A percentile compares a stretch with the other conserved stretches of the same genome.
These are phyloP conservation scores for Galerucella pusilla DNA, from an alignment of 2,888 invertebrate species.

Conservation along the genomic window DNA sequence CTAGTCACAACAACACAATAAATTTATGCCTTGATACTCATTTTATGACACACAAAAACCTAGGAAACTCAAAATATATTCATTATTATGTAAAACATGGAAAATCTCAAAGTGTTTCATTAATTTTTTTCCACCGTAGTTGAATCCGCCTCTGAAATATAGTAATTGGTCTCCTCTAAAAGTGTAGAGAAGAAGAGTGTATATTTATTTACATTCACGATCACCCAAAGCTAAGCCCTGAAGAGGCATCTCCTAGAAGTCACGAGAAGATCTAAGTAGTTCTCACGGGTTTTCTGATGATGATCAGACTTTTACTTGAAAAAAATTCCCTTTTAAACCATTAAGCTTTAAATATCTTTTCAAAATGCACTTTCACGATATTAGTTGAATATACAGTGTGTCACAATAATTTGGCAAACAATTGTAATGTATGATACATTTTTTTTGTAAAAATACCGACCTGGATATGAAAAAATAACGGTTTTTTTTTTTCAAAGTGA, in stretches of 20 bases:
- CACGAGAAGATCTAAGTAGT: conserved; percentile 46
- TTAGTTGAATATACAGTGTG: not conserved
- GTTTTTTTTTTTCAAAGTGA: not conserved
- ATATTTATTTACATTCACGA: conserved; percentile 42
- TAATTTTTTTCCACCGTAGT: not conserved
- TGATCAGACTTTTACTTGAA: conserved; percentile 27
- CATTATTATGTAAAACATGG: not conserved
- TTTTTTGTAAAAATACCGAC: not conserved
- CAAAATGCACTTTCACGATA: conserved; percentile 27
- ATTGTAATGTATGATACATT: not conserved
- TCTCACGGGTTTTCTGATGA: conserved; percentile 43
- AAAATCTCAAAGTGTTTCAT: too few relatives aligned
- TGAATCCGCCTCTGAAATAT: conserved; percentile 18
- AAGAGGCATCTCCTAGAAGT: conserved; percentile 42
- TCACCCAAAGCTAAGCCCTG: conserved; percentile 38
- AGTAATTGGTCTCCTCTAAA: conserved; percentile 37
- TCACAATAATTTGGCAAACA: not conserved
- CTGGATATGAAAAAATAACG: not conserved
- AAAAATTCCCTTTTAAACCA: conserved; percentile 39
- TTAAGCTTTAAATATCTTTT: conserved; percentile 28
- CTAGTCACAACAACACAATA: too few relatives aligned
- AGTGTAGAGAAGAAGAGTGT: conserved; percentile 33
- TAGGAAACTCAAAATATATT: too few relatives aligned
- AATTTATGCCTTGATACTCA: too few relatives aligned
- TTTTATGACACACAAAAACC: too few relatives aligned